Evolutionary conservation across 2,113 vertebrate genomes (phyloP).

Genomic region (Peromyscus leucopus): DNA sequence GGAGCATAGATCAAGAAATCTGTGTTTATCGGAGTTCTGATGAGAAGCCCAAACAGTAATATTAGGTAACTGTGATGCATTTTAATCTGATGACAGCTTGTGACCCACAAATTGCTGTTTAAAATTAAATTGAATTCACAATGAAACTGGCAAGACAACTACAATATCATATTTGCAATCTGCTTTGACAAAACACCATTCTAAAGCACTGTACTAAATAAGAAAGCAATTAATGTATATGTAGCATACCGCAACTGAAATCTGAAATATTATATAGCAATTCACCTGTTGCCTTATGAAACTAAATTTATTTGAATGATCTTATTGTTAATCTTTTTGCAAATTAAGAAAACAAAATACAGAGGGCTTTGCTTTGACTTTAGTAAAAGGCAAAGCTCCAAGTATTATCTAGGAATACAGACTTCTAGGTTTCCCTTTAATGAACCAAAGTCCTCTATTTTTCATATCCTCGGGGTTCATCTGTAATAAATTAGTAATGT

Average conservation of each 20-base stretch:
- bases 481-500: conserved; percentile 51
- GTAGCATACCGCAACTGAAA: conserved; percentile 37
- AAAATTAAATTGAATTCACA: conserved; percentile 77
- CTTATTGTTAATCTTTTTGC: background rate
- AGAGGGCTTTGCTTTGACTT: conserved; percentile 37
- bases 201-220: conserved; percentile 55
- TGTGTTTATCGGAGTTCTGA: conserved; percentile 57
- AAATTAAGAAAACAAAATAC: conserved; percentile 58
- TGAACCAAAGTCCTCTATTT: conserved; percentile 56
- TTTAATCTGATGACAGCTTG: conserved; percentile 82
- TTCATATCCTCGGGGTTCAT: conserved; percentile 25
- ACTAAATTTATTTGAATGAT: conserved; percentile 26
- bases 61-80: conserved; percentile 70
- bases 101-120: conserved; percentile 78
- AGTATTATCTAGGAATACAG: conserved; percentile 54
- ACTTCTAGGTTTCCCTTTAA: conserved; percentile 44
- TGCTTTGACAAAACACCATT: conserved; percentile 60
- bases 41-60: conserved; percentile 54
- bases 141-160: conserved; percentile 67
- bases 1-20: conserved; percentile 31
- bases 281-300: conserved; percentile 47
- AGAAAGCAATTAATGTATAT: conserved; percentile 54
- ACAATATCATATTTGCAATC: conserved; percentile 69
- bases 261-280: conserved; percentile 22
- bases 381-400: conserved; percentile 63